Evolutionary conservation across 1,140 invertebrate genomes (phyloP), one percentile per base, ranked within the genome.

Genomic region (Drosophila watanabei): DNA sequence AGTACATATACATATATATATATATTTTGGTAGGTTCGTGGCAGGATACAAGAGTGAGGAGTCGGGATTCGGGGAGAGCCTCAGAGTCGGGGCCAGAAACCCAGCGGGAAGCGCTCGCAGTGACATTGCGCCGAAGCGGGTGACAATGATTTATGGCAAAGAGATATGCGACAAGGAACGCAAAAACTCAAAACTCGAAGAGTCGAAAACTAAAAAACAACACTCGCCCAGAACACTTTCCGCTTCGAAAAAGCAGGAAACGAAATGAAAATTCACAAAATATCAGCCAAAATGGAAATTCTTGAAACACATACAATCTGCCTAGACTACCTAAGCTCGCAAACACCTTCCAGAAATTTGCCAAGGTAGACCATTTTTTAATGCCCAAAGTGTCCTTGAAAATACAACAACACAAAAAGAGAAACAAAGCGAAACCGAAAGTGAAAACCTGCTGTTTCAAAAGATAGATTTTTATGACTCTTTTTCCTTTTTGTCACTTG

Each of bases 61-160:
- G 54, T 62, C 43, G 32, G 59, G 32, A 37, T 6, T 30, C 41
- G 24, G 63, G 37, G 63, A 51, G 62, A 30, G 63, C 35, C 35
- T 41, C 46, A 28, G 76, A 75, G 76, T 46, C 73, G 37, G 75
- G 80, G 33, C 64, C 59, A 69, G 71, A 60, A 71, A 72, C 82
- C 83, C 90, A 92, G 90, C 90, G 91, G 90, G 90, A 80, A 66
- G 90, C 87, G 66, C 83, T 90, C 83, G 77, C 86, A 92, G 81
- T 92, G 90, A 92, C 90, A 92, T 91, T 92, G 82, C 90, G 82
- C 86, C 75, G 75, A 78, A 92, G 86, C 86, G 90, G 90, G 90
- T 92, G 90, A 92, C 90, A 92, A 92, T 92, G 90, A 92, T 92
- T 92, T 92, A 92, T 92, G 81, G 86, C 90, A 82, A 92, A 80